A percentile compares a stretch with the other conserved stretches of the same genome.
Conservation (phyloP, 2,113 vertebrate species). For the Hystrix brachyura region DNA sequence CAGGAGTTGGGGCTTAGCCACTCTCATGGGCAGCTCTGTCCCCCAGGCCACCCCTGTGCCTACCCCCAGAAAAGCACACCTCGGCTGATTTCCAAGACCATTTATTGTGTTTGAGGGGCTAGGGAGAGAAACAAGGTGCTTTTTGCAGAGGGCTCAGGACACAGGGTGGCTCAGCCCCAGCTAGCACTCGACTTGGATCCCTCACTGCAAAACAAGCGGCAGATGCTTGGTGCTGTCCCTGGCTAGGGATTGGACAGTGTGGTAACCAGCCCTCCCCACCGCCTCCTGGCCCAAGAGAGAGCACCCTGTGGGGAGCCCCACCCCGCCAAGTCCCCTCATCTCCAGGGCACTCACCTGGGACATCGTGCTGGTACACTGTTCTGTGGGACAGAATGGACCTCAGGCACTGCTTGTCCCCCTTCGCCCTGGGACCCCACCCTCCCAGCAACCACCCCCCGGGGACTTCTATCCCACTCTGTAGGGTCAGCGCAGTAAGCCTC, state of each 20-base stretch:
- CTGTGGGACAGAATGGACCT: constrained; percentile 15
- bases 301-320: background rate
- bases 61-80: background rate
- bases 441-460: background rate
- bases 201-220: background rate
- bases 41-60: background rate
- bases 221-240: background rate
- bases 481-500: background rate
- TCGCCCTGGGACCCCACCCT: background rate
- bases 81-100: fast-evolving
- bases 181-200: background rate
- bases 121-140: fast-evolving
- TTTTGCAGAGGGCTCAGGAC: background rate
- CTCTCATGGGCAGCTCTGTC: background rate
- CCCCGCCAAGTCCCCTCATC: background rate
- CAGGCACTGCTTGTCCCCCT: fast-evolving
- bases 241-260: background rate
- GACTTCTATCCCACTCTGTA: too few relatives aligned
- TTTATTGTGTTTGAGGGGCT: constrained; percentile 20
- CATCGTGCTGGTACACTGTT: background rate
- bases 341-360: background rate
- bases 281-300: background rate
- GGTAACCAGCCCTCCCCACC: background rate
- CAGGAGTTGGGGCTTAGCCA: background rate
- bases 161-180: fast-evolving